A percentile compares a stretch with the other conserved stretches of the same genome.
Evolutionary conservation across 2,113 vertebrate genomes (phyloP).

Genomic region (Melanocharis versteri): DNA sequence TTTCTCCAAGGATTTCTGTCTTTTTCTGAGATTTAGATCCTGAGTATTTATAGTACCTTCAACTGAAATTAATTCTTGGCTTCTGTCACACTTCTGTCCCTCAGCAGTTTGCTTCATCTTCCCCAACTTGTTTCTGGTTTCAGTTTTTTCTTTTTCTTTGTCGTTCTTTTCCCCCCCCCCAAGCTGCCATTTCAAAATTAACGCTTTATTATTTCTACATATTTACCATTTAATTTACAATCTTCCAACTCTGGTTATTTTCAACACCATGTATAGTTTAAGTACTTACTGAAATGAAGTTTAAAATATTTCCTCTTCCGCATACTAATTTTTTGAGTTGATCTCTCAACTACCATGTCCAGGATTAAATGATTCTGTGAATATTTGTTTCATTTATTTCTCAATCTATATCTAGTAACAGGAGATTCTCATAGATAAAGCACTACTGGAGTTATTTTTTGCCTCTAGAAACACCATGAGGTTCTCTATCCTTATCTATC

Average conservation of each 20-base stretch:
- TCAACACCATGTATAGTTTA: not conserved
- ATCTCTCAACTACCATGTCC: not conserved
- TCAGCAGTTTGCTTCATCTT: not conserved
- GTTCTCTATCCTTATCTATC: not conserved
- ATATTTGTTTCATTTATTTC: not conserved
- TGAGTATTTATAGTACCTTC: not conserved
- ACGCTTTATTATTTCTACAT: not conserved
- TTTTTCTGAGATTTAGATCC: not conserved
- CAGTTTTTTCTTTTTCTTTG: fast-evolving
- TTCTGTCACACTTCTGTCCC: not conserved
- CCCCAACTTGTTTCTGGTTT: not conserved
- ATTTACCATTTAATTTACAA: not conserved
- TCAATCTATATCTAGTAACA: not conserved
- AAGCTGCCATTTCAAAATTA: not conserved
- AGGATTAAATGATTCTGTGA: not conserved
- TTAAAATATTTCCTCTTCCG: not conserved
- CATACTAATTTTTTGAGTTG: not conserved
- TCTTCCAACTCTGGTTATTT: not conserved
- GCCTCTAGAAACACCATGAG: not conserved
- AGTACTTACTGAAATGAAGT: not conserved
- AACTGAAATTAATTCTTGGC: not conserved
- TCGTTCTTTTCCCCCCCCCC: not conserved
- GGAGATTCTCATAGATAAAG: not conserved
- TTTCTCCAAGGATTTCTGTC: not conserved
- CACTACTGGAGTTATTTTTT: not conserved